Percentiles rank a stretch among this genome's conserved stretches.
These are phyloP conservation scores for Elachura formosa DNA, from an alignment of 2,113 vertebrate species.

Conservation along the genomic window DNA sequence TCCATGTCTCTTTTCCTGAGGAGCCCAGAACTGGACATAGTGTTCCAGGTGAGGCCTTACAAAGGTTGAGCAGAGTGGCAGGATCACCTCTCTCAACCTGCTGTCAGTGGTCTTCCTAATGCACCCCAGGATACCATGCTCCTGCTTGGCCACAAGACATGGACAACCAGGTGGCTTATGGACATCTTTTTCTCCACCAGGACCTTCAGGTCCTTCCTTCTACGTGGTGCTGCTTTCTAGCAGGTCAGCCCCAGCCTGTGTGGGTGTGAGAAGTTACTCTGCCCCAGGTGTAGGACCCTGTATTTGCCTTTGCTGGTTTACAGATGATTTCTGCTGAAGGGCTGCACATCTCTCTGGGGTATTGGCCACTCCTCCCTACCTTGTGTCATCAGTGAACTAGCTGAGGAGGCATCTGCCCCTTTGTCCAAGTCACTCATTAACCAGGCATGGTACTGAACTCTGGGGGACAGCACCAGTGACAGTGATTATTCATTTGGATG, in stretches of 20 bases:
- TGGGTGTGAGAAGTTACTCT: not conserved
- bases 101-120: rapidly evolving
- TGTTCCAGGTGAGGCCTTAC: not conserved
- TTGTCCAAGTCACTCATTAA: not conserved
- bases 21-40: not conserved
- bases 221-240: not conserved
- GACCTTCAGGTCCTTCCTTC: not conserved
- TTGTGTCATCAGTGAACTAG: not conserved
- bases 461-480: not conserved
- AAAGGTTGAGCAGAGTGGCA: not conserved
- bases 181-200: not conserved
- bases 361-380: not conserved
- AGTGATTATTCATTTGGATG: too few species aligned
- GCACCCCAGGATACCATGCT: rapidly evolving
- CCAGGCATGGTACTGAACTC: rapidly evolving
- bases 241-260: not conserved
- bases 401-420: not conserved
- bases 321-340: not conserved
- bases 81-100: not conserved
- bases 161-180: not conserved
- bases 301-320: not conserved
- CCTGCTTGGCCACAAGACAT: not conserved
- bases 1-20: not conserved
- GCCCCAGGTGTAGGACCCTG: not conserved
- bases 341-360: not conserved